Percentiles rank a stretch among this genome's conserved stretches.
phyloP scores from a whole-genome alignment of 2,888 invertebrate genomes.

The Epinotia brunnichana region DNA sequence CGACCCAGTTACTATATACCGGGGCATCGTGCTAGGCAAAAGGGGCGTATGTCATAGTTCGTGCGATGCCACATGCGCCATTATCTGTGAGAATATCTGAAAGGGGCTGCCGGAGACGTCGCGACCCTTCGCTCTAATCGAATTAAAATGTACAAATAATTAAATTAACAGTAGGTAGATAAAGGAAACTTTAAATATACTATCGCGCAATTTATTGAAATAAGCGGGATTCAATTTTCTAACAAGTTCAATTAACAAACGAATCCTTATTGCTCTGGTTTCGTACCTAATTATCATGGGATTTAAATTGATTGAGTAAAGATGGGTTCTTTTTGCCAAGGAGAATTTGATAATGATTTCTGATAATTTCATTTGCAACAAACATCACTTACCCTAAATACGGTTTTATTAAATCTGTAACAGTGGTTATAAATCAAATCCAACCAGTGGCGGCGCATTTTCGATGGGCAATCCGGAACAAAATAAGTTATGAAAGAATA shows the following conservation, averaged over 20 bases:
- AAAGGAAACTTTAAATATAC: background rate
- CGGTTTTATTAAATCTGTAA: too few species aligned
- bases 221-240: background rate
- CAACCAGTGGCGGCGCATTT: too few species aligned
- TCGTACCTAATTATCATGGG: background rate
- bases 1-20: conserved; percentile 18
- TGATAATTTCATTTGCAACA: too few species aligned
- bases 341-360: too few species aligned
- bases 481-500: too few species aligned
- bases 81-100: background rate
- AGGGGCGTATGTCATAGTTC: background rate
- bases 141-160: conserved; percentile 48
- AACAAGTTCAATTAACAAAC: background rate
- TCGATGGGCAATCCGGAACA: too few species aligned
- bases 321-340: too few species aligned
- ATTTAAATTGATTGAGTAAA: too few species aligned
- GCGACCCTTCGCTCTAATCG: conserved; percentile 46
- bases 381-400: too few species aligned
- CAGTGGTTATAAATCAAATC: too few species aligned
- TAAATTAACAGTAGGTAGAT: conserved; percentile 23
- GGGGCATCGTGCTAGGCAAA: background rate
- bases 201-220: conserved; percentile 2
- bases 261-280: background rate
- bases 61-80: background rate
- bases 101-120: conserved; percentile 24